These are phyloP conservation scores for Psammodynastes pulverulentus DNA, from an alignment of 2,113 vertebrate species.

Conservation along the genomic window DNA sequence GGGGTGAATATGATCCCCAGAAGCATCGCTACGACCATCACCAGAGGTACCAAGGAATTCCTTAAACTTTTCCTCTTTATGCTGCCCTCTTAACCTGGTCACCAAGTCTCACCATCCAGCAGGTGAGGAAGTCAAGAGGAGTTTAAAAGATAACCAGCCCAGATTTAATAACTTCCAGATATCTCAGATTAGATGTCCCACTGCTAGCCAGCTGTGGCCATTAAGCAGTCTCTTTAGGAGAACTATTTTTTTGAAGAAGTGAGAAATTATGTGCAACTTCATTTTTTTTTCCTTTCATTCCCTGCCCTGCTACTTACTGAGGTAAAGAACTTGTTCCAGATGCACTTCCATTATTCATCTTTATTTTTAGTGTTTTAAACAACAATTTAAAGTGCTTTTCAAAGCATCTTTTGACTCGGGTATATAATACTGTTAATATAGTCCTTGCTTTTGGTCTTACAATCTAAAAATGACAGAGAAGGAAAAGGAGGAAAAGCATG, in stretches of 20 bases:
- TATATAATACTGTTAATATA: neutral
- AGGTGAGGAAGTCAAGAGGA: neutral
- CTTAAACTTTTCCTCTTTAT: neutral
- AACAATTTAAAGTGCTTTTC: neutral
- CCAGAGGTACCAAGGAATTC: conserved; percentile 79
- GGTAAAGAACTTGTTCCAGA: neutral
- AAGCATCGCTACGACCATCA: conserved; percentile 91
- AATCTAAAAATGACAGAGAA: neutral
- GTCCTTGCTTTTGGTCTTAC: neutral
- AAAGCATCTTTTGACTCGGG: neutral
- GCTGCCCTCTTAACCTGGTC: neutral
- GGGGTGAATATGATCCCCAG: conserved; percentile 85
- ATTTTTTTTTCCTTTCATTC: neutral
- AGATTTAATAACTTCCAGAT: neutral
- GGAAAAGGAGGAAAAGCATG: neutral
- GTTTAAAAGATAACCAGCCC: neutral
- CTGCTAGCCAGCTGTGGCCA: neutral
- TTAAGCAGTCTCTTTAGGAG: neutral
- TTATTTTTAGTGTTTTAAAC: neutral
- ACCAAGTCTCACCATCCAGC: neutral
- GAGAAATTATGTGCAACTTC: neutral
- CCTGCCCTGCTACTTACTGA: neutral
- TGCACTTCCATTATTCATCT: neutral
- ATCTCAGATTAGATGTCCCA: neutral
- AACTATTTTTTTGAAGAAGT: neutral